Evolutionary conservation across 1,140 invertebrate genomes (phyloP).

Genomic region (Agrilus planipennis): DNA sequence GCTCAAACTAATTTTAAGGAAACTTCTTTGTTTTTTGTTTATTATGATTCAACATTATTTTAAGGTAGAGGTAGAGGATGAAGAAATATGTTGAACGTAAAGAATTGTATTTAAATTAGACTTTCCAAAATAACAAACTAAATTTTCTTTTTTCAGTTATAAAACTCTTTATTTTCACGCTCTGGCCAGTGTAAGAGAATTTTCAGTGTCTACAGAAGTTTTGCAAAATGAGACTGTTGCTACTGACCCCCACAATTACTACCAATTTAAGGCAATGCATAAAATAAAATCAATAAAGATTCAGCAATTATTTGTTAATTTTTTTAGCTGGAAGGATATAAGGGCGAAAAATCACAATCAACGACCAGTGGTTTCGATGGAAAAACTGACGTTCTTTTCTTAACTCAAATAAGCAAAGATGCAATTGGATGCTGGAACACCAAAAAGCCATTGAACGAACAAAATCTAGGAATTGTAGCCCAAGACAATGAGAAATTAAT

Average conservation of each 20-base stretch:
- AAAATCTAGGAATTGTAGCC: slow-evolving; percentile 45
- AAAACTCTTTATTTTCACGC: slow-evolving; percentile 66
- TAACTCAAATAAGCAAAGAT: slow-evolving; percentile 50
- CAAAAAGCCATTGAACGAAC: slow-evolving; percentile 39
- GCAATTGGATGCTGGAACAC: slow-evolving; percentile 61
- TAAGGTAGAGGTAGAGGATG: too few relatives aligned
- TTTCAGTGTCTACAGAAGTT: slow-evolving; percentile 54
- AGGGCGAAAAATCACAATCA: slow-evolving; percentile 47
- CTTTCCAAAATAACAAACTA: background rate
- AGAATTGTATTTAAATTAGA: too few relatives aligned
- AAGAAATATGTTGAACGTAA: too few relatives aligned
- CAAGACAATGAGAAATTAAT: slow-evolving; percentile 45
- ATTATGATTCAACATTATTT: too few relatives aligned
- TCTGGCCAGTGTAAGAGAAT: slow-evolving; percentile 60
- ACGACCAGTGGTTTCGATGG: slow-evolving; percentile 48
- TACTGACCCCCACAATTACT: slow-evolving; percentile 23
- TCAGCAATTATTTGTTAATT: slow-evolving; percentile 18
- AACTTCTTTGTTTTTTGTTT: too few relatives aligned
- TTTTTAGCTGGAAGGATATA: slow-evolving; percentile 43
- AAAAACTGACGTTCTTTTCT: slow-evolving; percentile 47
- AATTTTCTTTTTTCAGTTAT: slow-evolving; percentile 26
- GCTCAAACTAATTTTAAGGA: too few relatives aligned
- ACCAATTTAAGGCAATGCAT: slow-evolving; percentile 25
- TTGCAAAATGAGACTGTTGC: slow-evolving; percentile 53
- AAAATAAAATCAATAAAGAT: background rate